Evolutionary conservation across 2,888 invertebrate species (phyloP).

Genomic region (Schizaphis graminum): DNA sequence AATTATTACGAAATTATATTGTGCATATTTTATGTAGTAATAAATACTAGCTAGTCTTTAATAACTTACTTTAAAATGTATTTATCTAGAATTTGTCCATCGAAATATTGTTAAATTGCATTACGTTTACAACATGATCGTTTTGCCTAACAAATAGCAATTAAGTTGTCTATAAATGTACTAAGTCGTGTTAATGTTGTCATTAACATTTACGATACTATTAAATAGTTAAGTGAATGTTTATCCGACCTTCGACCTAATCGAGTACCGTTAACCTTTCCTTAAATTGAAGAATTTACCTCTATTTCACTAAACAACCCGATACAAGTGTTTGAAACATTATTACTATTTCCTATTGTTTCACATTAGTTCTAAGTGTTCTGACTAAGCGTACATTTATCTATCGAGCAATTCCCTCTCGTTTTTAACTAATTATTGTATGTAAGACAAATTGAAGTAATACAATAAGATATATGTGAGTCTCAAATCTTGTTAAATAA

Average conservation of each 20-base stretch:
- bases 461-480: neutral
- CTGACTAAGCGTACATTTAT: slow-evolving; percentile 1
- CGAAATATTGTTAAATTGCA: neutral
- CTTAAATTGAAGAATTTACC: slow-evolving; percentile 34
- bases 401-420: neutral
- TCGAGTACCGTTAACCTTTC: slow-evolving; percentile 48
- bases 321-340: neutral
- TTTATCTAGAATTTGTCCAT: neutral
- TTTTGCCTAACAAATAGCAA: slow-evolving; percentile 38
- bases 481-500: neutral
- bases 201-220: slow-evolving; percentile 52
- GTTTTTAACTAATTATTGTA: slow-evolving; percentile 8
- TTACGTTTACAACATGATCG: neutral
- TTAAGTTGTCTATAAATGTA: slow-evolving; percentile 8
- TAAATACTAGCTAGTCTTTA: neutral
- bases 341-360: slow-evolving; percentile 46
- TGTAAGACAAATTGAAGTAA: neutral
- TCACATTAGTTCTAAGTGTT: neutral
- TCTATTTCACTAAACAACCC: slow-evolving; percentile 9
- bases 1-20: neutral
- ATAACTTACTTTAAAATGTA: neutral
- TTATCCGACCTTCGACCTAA: slow-evolving; percentile 49
- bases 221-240: slow-evolving; percentile 57
- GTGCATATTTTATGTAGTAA: neutral
- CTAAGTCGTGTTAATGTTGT: slow-evolving; percentile 35